Percentiles rank a stretch among this genome's conserved stretches.
Evolutionary conservation across 2,797 vertebrate species (phyloP).

Genomic region (Perodicticus potto): DNA sequence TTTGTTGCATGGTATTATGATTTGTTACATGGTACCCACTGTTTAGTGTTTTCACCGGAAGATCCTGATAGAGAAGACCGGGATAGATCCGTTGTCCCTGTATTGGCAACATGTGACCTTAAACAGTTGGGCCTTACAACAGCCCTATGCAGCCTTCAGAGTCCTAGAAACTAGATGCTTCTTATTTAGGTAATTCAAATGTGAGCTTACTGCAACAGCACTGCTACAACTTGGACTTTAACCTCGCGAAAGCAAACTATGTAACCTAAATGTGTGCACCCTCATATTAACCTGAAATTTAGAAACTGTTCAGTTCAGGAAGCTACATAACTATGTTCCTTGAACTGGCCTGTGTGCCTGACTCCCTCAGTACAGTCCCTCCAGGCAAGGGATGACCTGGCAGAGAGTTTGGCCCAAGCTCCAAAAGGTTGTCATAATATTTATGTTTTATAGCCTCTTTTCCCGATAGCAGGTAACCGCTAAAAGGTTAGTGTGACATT

Average conservation of each 20-base stretch:
- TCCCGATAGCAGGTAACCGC: neutral
- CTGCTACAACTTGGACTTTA: too few species aligned
- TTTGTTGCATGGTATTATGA: neutral
- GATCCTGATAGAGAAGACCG: neutral
- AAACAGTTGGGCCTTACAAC: neutral
- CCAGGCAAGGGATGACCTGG: neutral
- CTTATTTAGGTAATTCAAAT: neutral
- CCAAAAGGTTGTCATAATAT: conserved; percentile 51
- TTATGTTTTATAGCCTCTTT: neutral
- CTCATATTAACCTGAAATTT: neutral
- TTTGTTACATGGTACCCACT: rapidly evolving
- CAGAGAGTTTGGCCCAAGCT: neutral
- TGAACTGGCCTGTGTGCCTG: neutral
- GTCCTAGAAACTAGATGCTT: neutral
- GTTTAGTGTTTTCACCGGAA: neutral
- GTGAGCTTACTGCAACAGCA: neutral
- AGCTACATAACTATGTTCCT: neutral
- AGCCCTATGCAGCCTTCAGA: neutral
- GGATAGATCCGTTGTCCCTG: neutral
- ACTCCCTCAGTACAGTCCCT: neutral
- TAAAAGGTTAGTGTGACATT: neutral
- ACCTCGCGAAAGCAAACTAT: too few species aligned
- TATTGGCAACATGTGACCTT: neutral
- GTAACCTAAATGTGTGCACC: too few species aligned
- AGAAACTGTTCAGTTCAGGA: neutral